Base-by-base conservation (phyloP, 2,888 invertebrate species). In the Serrognathus titanus region DNA sequence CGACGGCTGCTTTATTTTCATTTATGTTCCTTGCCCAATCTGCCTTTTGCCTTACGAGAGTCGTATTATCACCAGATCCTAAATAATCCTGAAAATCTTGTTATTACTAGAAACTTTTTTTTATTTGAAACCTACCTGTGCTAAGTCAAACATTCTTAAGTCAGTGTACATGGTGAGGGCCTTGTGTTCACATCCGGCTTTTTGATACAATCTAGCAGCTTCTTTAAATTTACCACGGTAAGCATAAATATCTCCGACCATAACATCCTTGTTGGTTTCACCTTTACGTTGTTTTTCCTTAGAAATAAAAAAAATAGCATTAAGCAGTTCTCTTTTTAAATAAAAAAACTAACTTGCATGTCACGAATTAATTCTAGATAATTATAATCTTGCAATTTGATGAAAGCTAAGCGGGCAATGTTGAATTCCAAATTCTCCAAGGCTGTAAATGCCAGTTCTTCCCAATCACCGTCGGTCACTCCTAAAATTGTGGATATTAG, bases 1-100 rank as follows among this genome's bases (percentile, higher is more conserved):
- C 96, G 0, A 95, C 96, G 3, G 97, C 97, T 9, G 95, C 94
- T 63, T 92, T 85, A 1, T 96, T 94, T 71, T 98, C 97, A 74
- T 94, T 94, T 53, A 94, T 90, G 70, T 94, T 94, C 63, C 89
- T 86, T 0, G 98, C 98, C 99, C 99, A 99, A 75, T 97, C 97
- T 0, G 98, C 98, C 64, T 97, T 89, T 66, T 94, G 92, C 16
- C 92, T 84, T 37, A 98, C 88, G 57, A 99, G 78, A 57, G 88
- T 86, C 56, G 86, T 87, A 70, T 91, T 88, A 69, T 92, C 90
- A 55, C 87, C 86, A 31, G 83, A 81, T 0, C 82, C 82, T 9
- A 86, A 79, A 69, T 82, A 86, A 66, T 86, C 89, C 86, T 87
- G 60, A 37, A 54, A 58, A 24, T 50, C 8, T 35, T 41, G 8